Evolutionary conservation across 2,113 vertebrate species (phyloP).

Genomic region (Pomatorhinus ruficollis): DNA sequence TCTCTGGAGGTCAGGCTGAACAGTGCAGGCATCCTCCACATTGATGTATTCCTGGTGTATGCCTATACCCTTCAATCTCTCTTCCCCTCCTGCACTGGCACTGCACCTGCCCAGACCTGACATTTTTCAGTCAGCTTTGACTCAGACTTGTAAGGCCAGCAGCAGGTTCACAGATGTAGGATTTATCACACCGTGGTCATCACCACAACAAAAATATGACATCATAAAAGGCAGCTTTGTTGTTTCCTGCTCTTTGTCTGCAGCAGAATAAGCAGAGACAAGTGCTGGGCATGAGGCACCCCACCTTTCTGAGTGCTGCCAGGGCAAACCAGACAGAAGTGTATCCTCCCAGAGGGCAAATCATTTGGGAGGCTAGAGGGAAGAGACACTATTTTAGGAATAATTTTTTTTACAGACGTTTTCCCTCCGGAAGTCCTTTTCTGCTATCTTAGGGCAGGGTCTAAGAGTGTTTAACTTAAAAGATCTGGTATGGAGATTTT

Average conservation of each 20-base stretch:
- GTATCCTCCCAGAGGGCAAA: background rate
- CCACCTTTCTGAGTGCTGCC: background rate
- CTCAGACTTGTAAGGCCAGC: background rate
- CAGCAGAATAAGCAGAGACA: background rate
- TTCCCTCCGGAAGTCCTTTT: constrained; percentile 32
- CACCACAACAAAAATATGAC: background rate
- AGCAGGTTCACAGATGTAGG: background rate
- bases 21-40: background rate
- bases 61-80: background rate
- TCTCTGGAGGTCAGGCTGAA: background rate
- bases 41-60: background rate
- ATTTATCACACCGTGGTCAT: background rate
- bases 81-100: background rate
- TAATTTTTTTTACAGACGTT: background rate
- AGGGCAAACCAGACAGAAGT: background rate
- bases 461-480: constrained; percentile 44
- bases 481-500: constrained; percentile 52
- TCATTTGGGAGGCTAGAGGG: background rate
- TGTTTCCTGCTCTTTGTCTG: background rate
- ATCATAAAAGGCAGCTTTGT: background rate
- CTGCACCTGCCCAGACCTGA: background rate
- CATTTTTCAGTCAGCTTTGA: background rate
- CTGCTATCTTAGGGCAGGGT: constrained; percentile 26
- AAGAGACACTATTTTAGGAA: background rate
- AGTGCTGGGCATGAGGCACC: background rate